Evolutionary conservation across 2,113 vertebrate genomes (phyloP).

Genomic region (Callionymus lyra): DNA sequence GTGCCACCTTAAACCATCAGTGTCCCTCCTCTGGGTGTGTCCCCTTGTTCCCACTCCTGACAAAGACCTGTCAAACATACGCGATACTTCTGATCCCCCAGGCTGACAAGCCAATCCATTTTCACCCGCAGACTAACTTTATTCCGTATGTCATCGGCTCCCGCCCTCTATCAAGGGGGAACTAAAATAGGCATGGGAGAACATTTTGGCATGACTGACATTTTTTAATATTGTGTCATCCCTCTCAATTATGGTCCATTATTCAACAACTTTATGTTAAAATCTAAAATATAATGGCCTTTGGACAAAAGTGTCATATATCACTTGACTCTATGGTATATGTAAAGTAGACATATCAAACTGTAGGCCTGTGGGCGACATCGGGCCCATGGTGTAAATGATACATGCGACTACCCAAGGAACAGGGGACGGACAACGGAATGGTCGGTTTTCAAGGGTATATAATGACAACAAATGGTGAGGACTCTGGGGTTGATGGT

Average conservation of each 20-base stretch:
- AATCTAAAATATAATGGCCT: no score
- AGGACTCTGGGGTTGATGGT: no score
- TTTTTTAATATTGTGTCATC: conserved; percentile 6
- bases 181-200: conserved; percentile 43
- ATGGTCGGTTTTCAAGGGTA: no score
- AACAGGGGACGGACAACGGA: no score
- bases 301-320: no score
- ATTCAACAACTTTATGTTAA: no score
- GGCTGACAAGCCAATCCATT: conserved; percentile 64
- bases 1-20: conserved; percentile 19
- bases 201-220: conserved; percentile 14
- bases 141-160: conserved; percentile 37
- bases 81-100: conserved; percentile 45
- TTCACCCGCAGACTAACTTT: conserved; percentile 48
- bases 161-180: conserved; percentile 57
- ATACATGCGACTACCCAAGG: no score
- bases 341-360: no score
- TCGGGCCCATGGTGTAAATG: no score
- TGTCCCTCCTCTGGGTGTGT: conserved; percentile 39
- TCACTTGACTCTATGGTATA: no score
- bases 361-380: no score
- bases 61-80: conserved; percentile 55
- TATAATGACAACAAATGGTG: no score
- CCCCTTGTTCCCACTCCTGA: conserved; percentile 47
- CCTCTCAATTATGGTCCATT: not conserved